Evolutionary conservation across 2,797 vertebrate genomes (phyloP), one percentile per base, ranked within the genome.

Genomic region (Clarias pachynema): DNA sequence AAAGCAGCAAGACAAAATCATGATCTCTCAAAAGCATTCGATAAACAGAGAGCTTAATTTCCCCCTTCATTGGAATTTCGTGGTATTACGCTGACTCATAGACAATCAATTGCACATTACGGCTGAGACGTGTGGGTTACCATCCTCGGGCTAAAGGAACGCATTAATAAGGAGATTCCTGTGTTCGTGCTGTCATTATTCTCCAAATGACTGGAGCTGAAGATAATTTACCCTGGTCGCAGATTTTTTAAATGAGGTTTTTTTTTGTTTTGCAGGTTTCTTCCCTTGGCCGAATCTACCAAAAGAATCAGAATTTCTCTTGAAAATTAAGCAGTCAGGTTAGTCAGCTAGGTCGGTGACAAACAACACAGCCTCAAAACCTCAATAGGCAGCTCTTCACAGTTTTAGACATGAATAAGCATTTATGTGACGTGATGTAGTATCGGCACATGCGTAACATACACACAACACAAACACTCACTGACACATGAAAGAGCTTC

Each of bases 391-490:
- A n/a, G 9, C 49, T 29, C 31, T 2, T 34, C 57, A 60, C 12
- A 8, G 60, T 18, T 15, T 65, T 22, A 16, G 44, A 68, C 7
- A 53, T 18, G 31, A 60, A 8, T 40, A 79, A 60, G 22, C n/a
- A 29, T 12, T 37, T 37, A 57, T 60, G 31, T 78, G 29, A 24
- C 26, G 31, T 10, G 62, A 49, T 14, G 62, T 68, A 22, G 31
- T 56, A 68, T 81, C 63, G 26, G 79, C 62, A 81, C 44, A 81
- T 81, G 44, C 10, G 40, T 66, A 40, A 68, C 44, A 24, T 31
- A 44, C 68, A 66, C 18, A 66, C 63, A 31, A 81, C 79, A 81
- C 16, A 81, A 81, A 81, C 18, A 81, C 40, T 53, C 79, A 68
- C 26, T 53, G 79, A 81, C 40, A 56, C 26, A 66, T 80, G 79